Conservation (phyloP, 2,113 vertebrate species). For the Paralichthys olivaceus region DNA sequence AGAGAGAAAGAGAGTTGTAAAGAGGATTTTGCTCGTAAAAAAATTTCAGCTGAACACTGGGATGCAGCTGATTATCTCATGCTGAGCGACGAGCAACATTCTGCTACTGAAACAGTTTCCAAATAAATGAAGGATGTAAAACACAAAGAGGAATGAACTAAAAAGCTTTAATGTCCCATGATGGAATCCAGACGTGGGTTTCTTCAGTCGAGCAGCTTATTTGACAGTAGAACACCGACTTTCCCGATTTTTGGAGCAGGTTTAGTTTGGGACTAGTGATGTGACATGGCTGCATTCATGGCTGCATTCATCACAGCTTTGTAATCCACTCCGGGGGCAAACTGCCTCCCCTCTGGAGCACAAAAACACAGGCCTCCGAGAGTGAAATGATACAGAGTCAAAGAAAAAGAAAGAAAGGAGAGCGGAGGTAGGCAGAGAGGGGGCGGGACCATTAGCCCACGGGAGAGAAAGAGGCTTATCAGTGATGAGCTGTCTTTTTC, state of each 20-base stretch:
- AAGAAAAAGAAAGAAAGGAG: slow-evolving; percentile 42
- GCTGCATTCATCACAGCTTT: slow-evolving; percentile 66
- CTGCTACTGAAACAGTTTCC: neutral
- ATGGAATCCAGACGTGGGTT: slow-evolving; percentile 18
- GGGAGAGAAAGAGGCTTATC: slow-evolving; percentile 74
- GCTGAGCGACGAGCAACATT: slow-evolving; percentile 20
- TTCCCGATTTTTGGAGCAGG: slow-evolving; percentile 2
- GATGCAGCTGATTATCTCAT: slow-evolving; percentile 60
- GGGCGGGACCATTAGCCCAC: slow-evolving; percentile 50
- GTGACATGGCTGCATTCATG: slow-evolving; percentile 22
- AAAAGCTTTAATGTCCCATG: slow-evolving; percentile 12
- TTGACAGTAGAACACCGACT: too few relatives aligned
- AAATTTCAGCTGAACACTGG: slow-evolving; percentile 50
- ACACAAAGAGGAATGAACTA: slow-evolving; percentile 1
- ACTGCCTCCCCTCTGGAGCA: slow-evolving; percentile 24
- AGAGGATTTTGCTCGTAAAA: slow-evolving; percentile 64
- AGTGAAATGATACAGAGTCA: slow-evolving; percentile 67
- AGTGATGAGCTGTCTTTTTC: slow-evolving; percentile 62
- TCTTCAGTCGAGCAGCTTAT: too few relatives aligned
- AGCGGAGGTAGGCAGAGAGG: slow-evolving; percentile 31
- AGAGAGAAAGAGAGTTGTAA: slow-evolving; percentile 52
- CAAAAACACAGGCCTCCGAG: slow-evolving; percentile 47
- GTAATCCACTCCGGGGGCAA: slow-evolving; percentile 63
- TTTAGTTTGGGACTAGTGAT: neutral
- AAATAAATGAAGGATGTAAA: slow-evolving; percentile 25